phyloP scores from a whole-genome alignment of 2,888 invertebrate genomes.

The Polydrusus cervinus region DNA sequence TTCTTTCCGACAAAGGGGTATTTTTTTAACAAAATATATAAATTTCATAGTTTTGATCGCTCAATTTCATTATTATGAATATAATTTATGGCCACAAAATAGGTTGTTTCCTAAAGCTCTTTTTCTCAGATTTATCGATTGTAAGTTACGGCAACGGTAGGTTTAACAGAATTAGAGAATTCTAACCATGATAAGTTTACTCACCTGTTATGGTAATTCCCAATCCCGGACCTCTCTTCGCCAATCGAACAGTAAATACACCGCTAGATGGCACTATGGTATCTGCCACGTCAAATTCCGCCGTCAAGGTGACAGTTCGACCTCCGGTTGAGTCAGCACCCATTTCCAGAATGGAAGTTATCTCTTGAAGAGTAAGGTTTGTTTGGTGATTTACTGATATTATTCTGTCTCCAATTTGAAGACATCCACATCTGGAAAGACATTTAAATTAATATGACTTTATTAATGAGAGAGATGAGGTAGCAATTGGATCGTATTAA shows the following conservation, averaged over 20 bases:
- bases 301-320: conserved; percentile 83
- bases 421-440: conserved; percentile 78
- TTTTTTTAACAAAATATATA: neutral
- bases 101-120: no score
- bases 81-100: no score
- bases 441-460: neutral
- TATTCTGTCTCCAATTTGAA: conserved; percentile 88
- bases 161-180: no score
- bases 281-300: conserved; percentile 94
- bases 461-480: no score
- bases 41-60: neutral
- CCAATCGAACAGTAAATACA: conserved; percentile 91
- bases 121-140: no score
- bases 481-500: no score
- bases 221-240: conserved; percentile 82
- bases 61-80: neutral
- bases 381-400: conserved; percentile 88
- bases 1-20: neutral
- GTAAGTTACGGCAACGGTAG: no score
- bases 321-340: conserved; percentile 74
- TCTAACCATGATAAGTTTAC: neutral
- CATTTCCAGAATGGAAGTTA: conserved; percentile 71
- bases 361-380: conserved; percentile 77
- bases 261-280: conserved; percentile 93
- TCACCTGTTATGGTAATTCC: conserved; percentile 92